Conservation (phyloP, 2,113 vertebrate genomes). For the Carollia perspicillata region DNA sequence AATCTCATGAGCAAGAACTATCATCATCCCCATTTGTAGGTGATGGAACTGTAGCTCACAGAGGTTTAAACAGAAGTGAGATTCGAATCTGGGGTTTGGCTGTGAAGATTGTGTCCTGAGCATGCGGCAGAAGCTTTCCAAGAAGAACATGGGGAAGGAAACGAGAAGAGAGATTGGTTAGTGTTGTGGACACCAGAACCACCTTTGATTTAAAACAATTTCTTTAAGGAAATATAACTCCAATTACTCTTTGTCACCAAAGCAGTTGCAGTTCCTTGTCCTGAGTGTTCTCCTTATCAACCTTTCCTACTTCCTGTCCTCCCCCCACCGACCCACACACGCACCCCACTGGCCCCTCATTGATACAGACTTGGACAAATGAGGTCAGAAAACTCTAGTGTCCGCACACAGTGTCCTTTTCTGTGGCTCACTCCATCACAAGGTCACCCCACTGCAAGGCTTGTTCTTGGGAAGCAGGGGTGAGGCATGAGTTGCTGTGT, state of each 20-base stretch:
- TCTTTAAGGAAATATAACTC: constrained; percentile 43
- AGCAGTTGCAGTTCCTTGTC: constrained; percentile 12
- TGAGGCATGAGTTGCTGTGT: not conserved
- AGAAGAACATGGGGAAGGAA: not conserved
- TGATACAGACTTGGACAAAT: not conserved
- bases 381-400: constrained; percentile 48
- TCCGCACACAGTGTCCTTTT: constrained; percentile 59
- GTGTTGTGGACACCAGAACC: not conserved
- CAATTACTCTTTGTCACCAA: constrained; percentile 38
- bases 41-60: not conserved
- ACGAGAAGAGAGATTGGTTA: not conserved
- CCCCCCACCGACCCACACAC: not conserved
- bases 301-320: constrained; percentile 42
- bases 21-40: not conserved
- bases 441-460: constrained; percentile 43
- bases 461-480: not conserved
- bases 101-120: not conserved
- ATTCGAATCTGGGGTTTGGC: not conserved
- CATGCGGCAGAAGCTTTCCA: not conserved
- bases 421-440: constrained; percentile 19
- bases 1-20: not conserved
- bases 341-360: not conserved
- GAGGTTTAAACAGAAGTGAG: not conserved
- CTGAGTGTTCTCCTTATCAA: not conserved
- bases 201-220: not conserved